Evolutionary conservation across 2,888 invertebrate genomes (phyloP), one percentile per base, ranked within the genome.

Genomic region (Tinea pellionella): DNA sequence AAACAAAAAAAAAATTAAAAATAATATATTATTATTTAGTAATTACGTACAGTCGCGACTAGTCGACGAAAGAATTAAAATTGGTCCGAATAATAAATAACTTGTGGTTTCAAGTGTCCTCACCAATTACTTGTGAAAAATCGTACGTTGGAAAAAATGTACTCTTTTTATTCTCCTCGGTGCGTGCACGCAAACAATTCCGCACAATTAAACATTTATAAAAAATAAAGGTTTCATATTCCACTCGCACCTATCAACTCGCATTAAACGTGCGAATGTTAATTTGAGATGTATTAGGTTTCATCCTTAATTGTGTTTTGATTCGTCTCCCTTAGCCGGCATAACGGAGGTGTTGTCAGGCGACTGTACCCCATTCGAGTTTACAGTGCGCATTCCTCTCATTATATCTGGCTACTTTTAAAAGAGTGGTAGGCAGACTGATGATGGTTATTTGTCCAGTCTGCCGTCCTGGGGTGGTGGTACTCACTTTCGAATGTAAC

Each of bases 141-240:
- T 53, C 19, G 16, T 9, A 53, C 53, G 15, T 9, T 37, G 47
- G 8, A n/a, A 47, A 53, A 53, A 53, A 53, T 24, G 18, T n/a
- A 11, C 18, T 18, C 3, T 4, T 53, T 53, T 15, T 53, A 24
- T 53, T 53, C 2, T 24, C 3, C 47, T 9, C 47, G 47, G 7
- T 24, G 81, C 80, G 77, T 68, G 78, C 75, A 77, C 75, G 78
- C 73, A 75, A 47, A 78, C 81, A 78, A 82, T 80, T 84, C 77
- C 73, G 75, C 18, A 78, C 80, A 78, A 82, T 80, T 84, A 81
- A 82, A 79, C 73, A 68, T 70, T 77, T 76, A 74, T 80, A 80
- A 79, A 81, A 77, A 51, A 18, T 24, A 18, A 53, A 16, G 15
- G 51, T 9, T 18, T 15, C 6, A 9, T 47, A n/a, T 8, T 15